A percentile compares a stretch with the other conserved stretches of the same genome.
Evolutionary conservation across 2,888 invertebrate species (phyloP).

Genomic region (Luffia ferchaultella): DNA sequence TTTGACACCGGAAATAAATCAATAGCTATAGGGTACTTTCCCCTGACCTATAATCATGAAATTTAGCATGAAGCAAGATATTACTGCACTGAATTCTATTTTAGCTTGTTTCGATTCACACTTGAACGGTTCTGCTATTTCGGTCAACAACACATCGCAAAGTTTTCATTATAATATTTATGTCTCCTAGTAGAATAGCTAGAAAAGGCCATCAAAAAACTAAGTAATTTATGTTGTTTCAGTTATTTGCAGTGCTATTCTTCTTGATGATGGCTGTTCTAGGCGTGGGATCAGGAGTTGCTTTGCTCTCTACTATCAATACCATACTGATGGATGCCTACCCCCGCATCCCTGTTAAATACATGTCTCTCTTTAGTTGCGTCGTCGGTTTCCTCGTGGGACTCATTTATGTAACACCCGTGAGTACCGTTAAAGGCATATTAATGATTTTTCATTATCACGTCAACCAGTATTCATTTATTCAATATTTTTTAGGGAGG

Average conservation of each 20-base stretch:
- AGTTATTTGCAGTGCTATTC: slow-evolving; percentile 80
- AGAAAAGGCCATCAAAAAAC: slow-evolving; percentile 77
- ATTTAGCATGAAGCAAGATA: too few relatives aligned
- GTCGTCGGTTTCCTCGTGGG: slow-evolving; percentile 70
- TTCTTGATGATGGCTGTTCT: slow-evolving; percentile 84
- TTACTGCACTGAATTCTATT: too few relatives aligned
- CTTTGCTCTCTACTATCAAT: slow-evolving; percentile 72
- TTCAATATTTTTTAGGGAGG: slow-evolving; percentile 69
- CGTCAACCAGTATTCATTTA: too few relatives aligned
- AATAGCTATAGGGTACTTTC: too few relatives aligned
- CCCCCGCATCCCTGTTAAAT: slow-evolving; percentile 64
- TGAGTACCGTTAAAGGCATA: slow-evolving; percentile 50
- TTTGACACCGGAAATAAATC: too few relatives aligned
- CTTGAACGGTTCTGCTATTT: too few relatives aligned
- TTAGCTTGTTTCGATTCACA: too few relatives aligned
- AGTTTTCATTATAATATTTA: too few relatives aligned
- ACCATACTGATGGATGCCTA: slow-evolving; percentile 75
- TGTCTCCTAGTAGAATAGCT: too few relatives aligned
- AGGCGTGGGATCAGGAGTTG: slow-evolving; percentile 80
- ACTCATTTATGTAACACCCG: slow-evolving; percentile 79
- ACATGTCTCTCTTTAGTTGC: slow-evolving; percentile 63
- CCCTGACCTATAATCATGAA: too few relatives aligned
- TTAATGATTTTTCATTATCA: too few relatives aligned
- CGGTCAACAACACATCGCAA: too few relatives aligned
- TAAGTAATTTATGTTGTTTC: slow-evolving; percentile 60